Evolutionary conservation across 1,140 invertebrate species (phyloP).

Genomic region (Tetranychus urticae): DNA sequence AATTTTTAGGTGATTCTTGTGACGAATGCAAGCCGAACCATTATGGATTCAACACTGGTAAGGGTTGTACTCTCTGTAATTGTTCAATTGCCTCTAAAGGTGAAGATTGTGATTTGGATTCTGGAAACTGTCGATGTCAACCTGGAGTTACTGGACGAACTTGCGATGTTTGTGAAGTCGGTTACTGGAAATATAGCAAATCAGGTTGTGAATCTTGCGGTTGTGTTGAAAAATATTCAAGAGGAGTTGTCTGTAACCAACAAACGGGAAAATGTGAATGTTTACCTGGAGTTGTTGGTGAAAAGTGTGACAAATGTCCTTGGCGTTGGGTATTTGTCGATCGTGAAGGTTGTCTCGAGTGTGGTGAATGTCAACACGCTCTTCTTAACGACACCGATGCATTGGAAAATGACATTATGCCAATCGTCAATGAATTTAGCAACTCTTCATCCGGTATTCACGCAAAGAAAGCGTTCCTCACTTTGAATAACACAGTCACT

Average conservation of each 20-base stretch:
- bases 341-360: conserved; percentile 33
- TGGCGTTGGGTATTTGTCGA: conserved; percentile 49
- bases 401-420: conserved; percentile 34
- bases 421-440: conserved; percentile 40
- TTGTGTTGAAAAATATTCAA: conserved; percentile 61
- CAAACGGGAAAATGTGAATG: conserved; percentile 78
- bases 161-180: conserved; percentile 66
- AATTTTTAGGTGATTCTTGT: conserved; percentile 67
- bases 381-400: conserved; percentile 61
- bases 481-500: conserved; percentile 38
- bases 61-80: conserved; percentile 55
- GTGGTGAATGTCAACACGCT: conserved; percentile 65
- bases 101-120: conserved; percentile 50
- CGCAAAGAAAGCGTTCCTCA: conserved; percentile 34
- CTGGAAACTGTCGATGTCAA: conserved; percentile 26
- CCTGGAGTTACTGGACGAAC: conserved; percentile 59
- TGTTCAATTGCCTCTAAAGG: conserved; percentile 52
- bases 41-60: conserved; percentile 37
- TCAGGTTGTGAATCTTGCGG: conserved; percentile 69
- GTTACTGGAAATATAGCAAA: conserved; percentile 71
- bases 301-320: conserved; percentile 86
- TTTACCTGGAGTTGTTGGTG: conserved; percentile 75
- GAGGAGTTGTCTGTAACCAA: conserved; percentile 64
- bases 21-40: conserved; percentile 42
- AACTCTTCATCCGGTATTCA: conserved; percentile 48